Conservation (phyloP, 2,113 vertebrate species). For the Coturnix japonica region DNA sequence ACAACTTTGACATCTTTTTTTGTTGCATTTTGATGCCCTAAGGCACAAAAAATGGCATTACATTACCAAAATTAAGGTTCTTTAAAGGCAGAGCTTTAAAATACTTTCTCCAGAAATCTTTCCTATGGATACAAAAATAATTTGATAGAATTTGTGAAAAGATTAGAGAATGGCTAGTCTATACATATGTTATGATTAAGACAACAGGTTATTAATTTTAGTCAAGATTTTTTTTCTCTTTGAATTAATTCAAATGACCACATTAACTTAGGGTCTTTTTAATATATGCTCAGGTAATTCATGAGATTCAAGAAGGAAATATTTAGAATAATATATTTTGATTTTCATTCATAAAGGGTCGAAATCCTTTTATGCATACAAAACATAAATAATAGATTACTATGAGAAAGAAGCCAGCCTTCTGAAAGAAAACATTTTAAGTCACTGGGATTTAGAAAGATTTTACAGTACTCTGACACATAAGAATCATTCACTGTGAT, state of each 20-base stretch:
- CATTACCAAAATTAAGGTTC: not conserved
- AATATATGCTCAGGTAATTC: not conserved
- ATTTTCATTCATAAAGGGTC: not conserved
- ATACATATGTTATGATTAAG: not conserved
- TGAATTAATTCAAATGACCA: not conserved
- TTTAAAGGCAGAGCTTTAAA: not conserved
- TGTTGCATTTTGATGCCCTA: rapidly evolving
- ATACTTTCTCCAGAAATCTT: not conserved
- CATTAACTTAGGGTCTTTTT: not conserved
- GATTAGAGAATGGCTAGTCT: not conserved
- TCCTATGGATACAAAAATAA: not conserved
- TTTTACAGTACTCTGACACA: not conserved
- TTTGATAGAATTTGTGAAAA: not conserved
- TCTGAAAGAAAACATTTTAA: not conserved
- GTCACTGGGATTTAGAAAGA: not conserved
- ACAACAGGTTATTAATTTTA: not conserved
- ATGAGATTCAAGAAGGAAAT: not conserved
- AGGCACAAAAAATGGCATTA: not conserved
- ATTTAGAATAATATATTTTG: not conserved
- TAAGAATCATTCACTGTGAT: not conserved
- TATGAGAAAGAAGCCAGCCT: not conserved
- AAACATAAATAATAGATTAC: not conserved
- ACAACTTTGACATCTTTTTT: not conserved
- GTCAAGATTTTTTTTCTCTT: not conserved
- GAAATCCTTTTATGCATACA: not conserved